Base-by-base conservation (phyloP, 2,888 invertebrate genomes). In the Melanostoma mellinum region DNA sequence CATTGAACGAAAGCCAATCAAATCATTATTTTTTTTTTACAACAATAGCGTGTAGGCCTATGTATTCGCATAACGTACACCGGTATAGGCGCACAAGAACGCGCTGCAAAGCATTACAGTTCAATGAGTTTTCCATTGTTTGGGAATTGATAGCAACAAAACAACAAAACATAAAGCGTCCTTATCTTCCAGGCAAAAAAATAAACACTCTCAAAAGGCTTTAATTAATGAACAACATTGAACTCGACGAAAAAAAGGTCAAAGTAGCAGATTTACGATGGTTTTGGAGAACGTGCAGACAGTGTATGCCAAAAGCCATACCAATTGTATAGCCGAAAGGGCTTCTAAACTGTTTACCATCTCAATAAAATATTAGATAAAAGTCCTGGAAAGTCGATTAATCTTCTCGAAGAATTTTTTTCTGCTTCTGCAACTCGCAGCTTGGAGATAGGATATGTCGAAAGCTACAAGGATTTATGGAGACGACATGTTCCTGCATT, bases 381-480 rank as follows among this genome's bases (percentile, higher is more conserved):
- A 76, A 72, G 71, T 75, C 36, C 55, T 42, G 50, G 61, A 68
- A 68, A 58, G 60, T 68, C 81, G 72, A 81, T 81, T 81, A 76
- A 81, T 81, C 81, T 81, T 76, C 52, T 67, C 9, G 61, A 67
- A 48, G 75, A 71, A 10, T 20, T 35, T 36, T 30, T 48, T 61
- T 32, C n/a, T 32, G 30, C 1, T 20, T 48, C 36, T 61, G 4
- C 20, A 6, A 58, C 60, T 75, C 60, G 52, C 69, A 65, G 44
- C 58, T 75, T 75, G 2, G 8, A 80, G 80, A 80, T 63, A 75
- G 69, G 44, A 52, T 61, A 56, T 60, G 67, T 55, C 61, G 67
- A 76, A 76, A 67, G 76, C 67, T 67, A 67, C 72, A 61, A 72
- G 81, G 76, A 81, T 81, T 81, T 81, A 81, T 81, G 71, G 76